Conservation (phyloP, 2,113 vertebrate genomes). For the Pica pica region DNA sequence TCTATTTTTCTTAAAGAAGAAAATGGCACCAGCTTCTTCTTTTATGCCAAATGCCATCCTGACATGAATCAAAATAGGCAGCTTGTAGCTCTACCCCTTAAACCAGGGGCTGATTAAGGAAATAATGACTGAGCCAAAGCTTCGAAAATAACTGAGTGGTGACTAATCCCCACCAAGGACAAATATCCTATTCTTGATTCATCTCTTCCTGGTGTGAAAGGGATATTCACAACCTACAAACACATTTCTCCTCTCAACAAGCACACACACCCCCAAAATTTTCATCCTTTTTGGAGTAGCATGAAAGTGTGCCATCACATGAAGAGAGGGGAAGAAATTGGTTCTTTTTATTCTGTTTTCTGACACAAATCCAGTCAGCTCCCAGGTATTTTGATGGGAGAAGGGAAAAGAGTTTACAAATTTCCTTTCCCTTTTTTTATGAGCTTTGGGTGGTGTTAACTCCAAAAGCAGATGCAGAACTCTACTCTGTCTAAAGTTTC, state of each 20-base stretch:
- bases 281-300: not conserved
- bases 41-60: conserved; percentile 21
- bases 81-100: conserved; percentile 24
- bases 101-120: conserved; percentile 28
- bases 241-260: not conserved
- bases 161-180: conserved; percentile 29
- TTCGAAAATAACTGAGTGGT: not conserved
- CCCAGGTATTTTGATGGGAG: not conserved
- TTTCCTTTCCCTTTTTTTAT: not conserved
- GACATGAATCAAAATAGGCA: conserved; percentile 27
- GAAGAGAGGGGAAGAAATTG: not conserved
- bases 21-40: conserved; percentile 53
- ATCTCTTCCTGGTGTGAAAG: not conserved
- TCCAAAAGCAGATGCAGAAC: not conserved
- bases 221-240: conserved; percentile 1
- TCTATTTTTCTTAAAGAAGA: conserved; percentile 6
- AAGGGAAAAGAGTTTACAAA: not conserved
- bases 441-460: not conserved
- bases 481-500: not conserved
- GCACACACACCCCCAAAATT: not conserved
- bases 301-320: not conserved
- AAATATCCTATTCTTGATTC: conserved; percentile 14
- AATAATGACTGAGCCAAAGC: conserved; percentile 28
- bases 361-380: not conserved
- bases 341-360: not conserved